phyloP scores from a whole-genome alignment of 2,113 vertebrate species.

The Mola mola region DNA sequence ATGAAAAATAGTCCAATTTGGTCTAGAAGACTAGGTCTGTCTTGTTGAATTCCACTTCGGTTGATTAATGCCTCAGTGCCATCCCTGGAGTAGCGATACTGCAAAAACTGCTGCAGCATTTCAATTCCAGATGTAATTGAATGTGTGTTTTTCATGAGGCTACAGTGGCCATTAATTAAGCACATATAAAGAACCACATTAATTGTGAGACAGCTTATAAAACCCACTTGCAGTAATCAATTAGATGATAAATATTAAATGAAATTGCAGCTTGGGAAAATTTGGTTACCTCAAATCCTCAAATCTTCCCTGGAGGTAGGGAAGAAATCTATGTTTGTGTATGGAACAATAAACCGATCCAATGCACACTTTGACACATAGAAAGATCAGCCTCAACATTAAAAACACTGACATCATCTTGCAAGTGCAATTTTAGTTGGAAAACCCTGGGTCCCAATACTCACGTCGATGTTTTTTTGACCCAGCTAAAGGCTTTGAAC shows the following conservation, averaged over 20 bases:
- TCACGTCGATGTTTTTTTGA: too few species aligned
- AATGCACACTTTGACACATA: too few species aligned
- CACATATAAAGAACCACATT: conserved; percentile 65
- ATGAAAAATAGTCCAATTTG: conserved; percentile 61
- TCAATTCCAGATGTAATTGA: conserved; percentile 69
- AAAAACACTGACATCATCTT: too few species aligned
- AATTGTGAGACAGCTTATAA: conserved; percentile 65
- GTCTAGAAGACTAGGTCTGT: conserved; percentile 40
- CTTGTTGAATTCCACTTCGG: conserved; percentile 54
- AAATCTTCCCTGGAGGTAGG: conserved; percentile 31
- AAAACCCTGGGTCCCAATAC: too few species aligned
- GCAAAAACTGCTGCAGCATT: conserved; percentile 33
- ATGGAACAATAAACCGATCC: too few species aligned
- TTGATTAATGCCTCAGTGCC: conserved; percentile 60
- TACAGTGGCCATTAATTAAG: conserved; percentile 72
- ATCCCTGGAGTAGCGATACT: conserved; percentile 26
- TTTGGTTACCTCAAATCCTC: conserved; percentile 55
- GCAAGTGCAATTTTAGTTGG: too few species aligned
- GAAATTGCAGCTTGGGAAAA: conserved; percentile 41
- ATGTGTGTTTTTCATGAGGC: conserved; percentile 66
- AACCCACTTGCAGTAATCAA: conserved; percentile 63
- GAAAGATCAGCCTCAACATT: too few species aligned
- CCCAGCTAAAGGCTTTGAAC: too few species aligned
- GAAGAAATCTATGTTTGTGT: too few species aligned
- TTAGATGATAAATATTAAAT: conserved; percentile 72